Percentiles rank a stretch among this genome's conserved stretches.
These are phyloP conservation scores for Tiliacea citrago DNA, from an alignment of 2,888 invertebrate genomes.

Conservation along the genomic window DNA sequence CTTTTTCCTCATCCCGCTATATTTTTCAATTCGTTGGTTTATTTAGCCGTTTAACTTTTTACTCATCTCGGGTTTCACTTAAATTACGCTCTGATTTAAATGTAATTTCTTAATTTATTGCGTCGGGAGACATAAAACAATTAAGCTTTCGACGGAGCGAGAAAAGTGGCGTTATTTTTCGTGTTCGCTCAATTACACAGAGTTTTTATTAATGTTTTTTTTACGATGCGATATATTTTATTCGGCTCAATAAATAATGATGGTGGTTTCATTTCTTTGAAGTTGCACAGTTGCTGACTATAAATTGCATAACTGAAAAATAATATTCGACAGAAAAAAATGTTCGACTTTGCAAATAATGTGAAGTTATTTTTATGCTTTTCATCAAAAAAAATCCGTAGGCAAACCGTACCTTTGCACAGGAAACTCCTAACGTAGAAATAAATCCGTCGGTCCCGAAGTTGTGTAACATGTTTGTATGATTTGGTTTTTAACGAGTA, in stretches of 20 bases:
- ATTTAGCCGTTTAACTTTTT: conserved; percentile 60
- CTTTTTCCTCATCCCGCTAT: conserved; percentile 32
- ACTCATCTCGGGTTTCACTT: conserved; percentile 60
- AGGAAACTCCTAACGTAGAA: conserved; percentile 11
- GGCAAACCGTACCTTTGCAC: background rate
- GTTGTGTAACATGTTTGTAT: conserved; percentile 35
- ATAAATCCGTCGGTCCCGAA: conserved; percentile 47
- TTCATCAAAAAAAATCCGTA: conserved; percentile 4
- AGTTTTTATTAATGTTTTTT: conserved; percentile 28
- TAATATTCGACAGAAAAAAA: background rate
- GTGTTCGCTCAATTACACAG: conserved; percentile 36
- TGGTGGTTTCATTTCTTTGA: background rate
- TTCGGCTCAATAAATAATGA: conserved; percentile 11
- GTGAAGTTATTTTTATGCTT: background rate
- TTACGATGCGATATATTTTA: conserved; percentile 21
- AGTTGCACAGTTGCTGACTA: conserved; percentile 5
- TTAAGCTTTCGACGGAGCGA: conserved; percentile 54
- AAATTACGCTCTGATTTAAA: conserved; percentile 63
- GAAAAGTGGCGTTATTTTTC: conserved; percentile 44
- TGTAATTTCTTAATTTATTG: conserved; percentile 64
- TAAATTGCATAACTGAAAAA: background rate
- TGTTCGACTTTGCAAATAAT: conserved; percentile 10
- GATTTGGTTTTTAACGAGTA: conserved; percentile 69
- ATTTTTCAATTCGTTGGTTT: conserved; percentile 64
- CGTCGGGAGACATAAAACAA: conserved; percentile 62